These are phyloP conservation scores for Mastomys coucha DNA, from an alignment of 2,113 vertebrate genomes.

Conservation along the genomic window DNA sequence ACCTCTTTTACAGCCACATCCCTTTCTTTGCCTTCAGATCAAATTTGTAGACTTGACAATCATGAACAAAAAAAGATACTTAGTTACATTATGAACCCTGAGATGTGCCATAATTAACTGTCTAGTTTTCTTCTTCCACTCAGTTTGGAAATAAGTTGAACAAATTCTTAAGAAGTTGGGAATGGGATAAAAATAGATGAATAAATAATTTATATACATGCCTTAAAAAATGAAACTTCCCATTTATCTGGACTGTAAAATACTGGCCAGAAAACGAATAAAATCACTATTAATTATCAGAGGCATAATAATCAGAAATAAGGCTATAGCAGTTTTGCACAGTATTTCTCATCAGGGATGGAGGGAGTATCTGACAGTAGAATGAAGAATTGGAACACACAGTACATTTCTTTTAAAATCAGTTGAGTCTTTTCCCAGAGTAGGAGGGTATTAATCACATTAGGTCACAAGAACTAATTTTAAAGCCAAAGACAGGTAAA, in stretches of 20 bases:
- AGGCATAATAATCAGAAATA: conserved; percentile 14
- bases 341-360: not conserved
- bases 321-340: not conserved
- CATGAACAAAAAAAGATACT: not conserved
- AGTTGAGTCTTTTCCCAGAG: not conserved
- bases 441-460: not conserved
- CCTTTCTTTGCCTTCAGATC: conserved; percentile 27
- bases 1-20: not conserved
- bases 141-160: conserved; percentile 6
- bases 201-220: not conserved
- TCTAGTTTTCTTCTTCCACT: not conserved
- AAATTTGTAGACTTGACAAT: not conserved
- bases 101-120: not conserved
- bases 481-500: not conserved
- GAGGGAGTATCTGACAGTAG: not conserved
- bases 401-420: not conserved
- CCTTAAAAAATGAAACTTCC: conserved; percentile 20
- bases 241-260: not conserved
- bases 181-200: not conserved
- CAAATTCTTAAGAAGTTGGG: not conserved
- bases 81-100: not conserved
- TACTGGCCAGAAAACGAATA: not conserved
- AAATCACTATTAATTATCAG: not conserved
- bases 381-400: not conserved
- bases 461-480: conserved; percentile 44